Base-by-base conservation (phyloP, 2,797 vertebrate genomes). In the Eupleurogrammus muticus region DNA sequence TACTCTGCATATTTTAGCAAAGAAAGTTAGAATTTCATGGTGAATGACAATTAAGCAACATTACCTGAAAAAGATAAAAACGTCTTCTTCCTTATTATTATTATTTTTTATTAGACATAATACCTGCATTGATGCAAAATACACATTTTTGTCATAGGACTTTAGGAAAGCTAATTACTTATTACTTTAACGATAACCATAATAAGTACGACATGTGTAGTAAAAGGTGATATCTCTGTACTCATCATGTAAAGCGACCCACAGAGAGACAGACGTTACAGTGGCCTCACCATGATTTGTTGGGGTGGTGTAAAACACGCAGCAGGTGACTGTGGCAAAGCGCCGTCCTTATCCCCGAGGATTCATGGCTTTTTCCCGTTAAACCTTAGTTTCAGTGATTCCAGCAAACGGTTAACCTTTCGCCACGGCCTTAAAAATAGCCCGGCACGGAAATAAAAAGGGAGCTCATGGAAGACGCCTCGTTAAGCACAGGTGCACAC, bases 371-470 rank as follows among this genome's bases (percentile, higher is more conserved):
- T 79, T 85, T 84, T 74, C 7, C 16, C 6, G 16, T 44, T 44
- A 44, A 44, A 17, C 40, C 40, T 2, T 6, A 2, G 14, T 44
- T 44, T 44, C 40, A 42, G 40, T 16, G 5, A 42, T 72, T 51
- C 73, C 53, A 62, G 73, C 68, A 40, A 36, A 78, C 66, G 23
- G 77, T 47, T 91, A 91, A 93, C 93, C 92, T 93, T 93, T 93
- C 52, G 79, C 83, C 88, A 86, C 59, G 2, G 49, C 55, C 69
- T 89, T 90, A 91, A 91, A 91, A 92, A 91, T 92, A 92, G 87
- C 72, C 63, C 12, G 58, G 13, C 34, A 52, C 56, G 70, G 77
- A 84, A 85, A 87, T 78, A 78, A 90, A 86, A 60, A 28, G 83
- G 66, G 73, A 52, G 73, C 87, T 91, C 67, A 77, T 7, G 20